Percentiles rank a stretch among this genome's conserved stretches.
Conservation (phyloP, 2,113 vertebrate species). For the Ranitomeya imitator region DNA sequence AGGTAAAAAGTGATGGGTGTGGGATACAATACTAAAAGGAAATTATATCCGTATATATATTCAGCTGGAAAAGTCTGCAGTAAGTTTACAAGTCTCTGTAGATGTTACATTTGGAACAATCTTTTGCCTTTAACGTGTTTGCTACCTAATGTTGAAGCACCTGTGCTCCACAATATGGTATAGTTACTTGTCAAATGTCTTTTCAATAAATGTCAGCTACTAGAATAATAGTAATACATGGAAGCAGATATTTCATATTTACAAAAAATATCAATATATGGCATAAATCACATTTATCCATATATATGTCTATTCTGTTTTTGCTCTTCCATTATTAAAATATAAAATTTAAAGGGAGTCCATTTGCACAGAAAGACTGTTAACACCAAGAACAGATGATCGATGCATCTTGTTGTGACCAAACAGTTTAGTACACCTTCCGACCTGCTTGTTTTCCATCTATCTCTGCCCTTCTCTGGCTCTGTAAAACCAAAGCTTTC, state of each 20-base stretch:
- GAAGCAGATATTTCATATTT: neutral
- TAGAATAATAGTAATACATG: neutral
- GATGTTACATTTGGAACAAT: slow-evolving; percentile 8
- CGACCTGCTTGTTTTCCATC: too few relatives aligned
- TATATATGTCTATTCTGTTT: too few relatives aligned
- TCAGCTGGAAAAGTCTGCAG: too few relatives aligned
- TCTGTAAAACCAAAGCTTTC: too few relatives aligned
- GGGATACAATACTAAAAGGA: neutral
- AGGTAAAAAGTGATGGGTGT: neutral
- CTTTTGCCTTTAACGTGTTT: neutral
- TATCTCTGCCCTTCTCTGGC: too few relatives aligned
- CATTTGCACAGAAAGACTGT: too few relatives aligned
- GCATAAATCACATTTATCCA: neutral
- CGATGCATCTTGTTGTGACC: too few relatives aligned
- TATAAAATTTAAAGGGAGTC: too few relatives aligned
- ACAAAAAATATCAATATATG: neutral
- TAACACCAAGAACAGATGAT: too few relatives aligned
- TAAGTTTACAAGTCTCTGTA: neutral
- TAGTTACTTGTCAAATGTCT: neutral
- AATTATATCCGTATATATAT: neutral
- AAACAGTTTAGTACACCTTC: too few relatives aligned
- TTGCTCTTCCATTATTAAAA: too few relatives aligned
- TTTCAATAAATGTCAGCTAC: neutral
- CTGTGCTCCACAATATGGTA: slow-evolving; percentile 10
- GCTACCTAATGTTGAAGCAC: slow-evolving; percentile 3